Conservation (phyloP, 2,888 invertebrate species). For the Heteropelma amictum region DNA sequence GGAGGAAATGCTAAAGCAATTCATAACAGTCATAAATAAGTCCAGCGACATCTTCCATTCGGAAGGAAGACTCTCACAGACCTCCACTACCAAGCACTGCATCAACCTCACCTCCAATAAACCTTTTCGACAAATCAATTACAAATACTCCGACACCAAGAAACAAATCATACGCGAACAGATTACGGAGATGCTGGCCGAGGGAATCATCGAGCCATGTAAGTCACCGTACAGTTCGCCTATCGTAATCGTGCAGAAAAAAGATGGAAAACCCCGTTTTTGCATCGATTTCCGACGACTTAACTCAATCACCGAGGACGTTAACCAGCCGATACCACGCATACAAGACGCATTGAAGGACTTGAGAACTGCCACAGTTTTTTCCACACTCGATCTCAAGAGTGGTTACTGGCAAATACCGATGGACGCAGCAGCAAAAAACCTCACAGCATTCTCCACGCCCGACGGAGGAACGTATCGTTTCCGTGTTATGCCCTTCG, state of each 20-base stretch:
- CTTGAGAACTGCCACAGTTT: conserved; percentile 58
- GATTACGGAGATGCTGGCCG: too few relatives aligned
- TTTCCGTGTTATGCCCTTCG: conserved; percentile 2
- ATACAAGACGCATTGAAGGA: conserved; percentile 57
- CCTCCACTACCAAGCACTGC: too few relatives aligned
- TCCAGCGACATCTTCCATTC: too few relatives aligned
- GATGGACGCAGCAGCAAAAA: background rate
- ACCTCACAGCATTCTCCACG: background rate
- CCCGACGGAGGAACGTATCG: background rate
- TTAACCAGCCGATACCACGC: conserved; percentile 54
- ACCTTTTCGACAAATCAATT: too few relatives aligned
- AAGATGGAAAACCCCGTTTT: conserved; percentile 41
- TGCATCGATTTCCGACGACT: conserved; percentile 59
- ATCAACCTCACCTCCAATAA: too few relatives aligned
- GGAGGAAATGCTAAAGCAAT: too few relatives aligned
- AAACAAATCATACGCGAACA: too few relatives aligned
- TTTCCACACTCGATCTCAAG: conserved; percentile 62
- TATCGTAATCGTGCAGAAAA: background rate
- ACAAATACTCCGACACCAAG: too few relatives aligned
- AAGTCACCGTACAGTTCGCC: background rate
- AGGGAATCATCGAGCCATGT: background rate
- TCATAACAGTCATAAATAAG: too few relatives aligned
- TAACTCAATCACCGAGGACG: conserved; percentile 54
- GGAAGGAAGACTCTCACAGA: too few relatives aligned
- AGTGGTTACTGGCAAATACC: conserved; percentile 65